phyloP scores from a whole-genome alignment of 2,113 vertebrate genomes.

The Camelus dromedarius region DNA sequence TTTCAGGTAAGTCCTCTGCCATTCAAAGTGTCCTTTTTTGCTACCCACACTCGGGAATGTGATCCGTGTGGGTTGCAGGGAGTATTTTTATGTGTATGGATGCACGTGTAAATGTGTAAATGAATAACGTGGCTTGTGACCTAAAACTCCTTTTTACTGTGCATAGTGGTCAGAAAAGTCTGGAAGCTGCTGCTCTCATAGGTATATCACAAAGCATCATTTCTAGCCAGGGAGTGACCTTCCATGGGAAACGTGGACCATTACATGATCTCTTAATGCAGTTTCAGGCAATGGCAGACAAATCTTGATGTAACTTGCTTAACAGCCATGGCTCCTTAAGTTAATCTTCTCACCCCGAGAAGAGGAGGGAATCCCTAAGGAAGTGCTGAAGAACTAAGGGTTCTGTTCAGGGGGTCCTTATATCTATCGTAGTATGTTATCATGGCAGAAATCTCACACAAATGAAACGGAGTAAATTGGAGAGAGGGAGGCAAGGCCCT shows the following conservation, averaged over 20 bases:
- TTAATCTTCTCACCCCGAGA: neutral
- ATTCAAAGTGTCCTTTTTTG: neutral
- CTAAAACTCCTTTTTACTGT: neutral
- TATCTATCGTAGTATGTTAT: rapidly evolving
- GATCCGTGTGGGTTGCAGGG: neutral
- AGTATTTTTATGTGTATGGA: neutral
- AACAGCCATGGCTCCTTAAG: neutral
- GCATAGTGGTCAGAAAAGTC: neutral
- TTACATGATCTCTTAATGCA: neutral
- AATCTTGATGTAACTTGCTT: neutral
- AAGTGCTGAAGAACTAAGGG: neutral
- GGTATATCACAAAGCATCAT: no score
- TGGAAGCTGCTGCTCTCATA: neutral
- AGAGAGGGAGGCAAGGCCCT: neutral
- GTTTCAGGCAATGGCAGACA: neutral
- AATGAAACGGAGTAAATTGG: neutral
- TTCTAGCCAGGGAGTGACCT: neutral
- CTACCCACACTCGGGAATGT: neutral
- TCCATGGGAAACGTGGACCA: neutral
- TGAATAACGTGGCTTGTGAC: neutral
- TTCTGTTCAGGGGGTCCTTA: neutral
- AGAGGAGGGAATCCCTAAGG: neutral
- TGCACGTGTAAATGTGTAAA: neutral
- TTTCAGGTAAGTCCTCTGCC: neutral
- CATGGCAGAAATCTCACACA: neutral